Base-by-base conservation (phyloP, 2,797 vertebrate species). In the Benthosema pterotum region DNA sequence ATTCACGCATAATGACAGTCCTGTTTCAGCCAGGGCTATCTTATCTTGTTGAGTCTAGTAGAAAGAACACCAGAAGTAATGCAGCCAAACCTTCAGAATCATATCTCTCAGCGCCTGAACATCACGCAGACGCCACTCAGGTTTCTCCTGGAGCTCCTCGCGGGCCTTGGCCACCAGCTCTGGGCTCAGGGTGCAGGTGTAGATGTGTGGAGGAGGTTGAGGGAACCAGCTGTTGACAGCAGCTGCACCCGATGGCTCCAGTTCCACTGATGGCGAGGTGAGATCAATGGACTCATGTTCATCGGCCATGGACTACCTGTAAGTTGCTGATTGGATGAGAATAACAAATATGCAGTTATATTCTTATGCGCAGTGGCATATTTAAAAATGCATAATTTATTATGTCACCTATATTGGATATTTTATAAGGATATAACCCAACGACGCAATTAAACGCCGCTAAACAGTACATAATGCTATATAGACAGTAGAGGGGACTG, bases 91-190 rank as follows among this genome's bases (percentile, higher is more conserved):
- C 89, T 91, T 91, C 71, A 96, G 91, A 72, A 98, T 95, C 98
- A 99, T 99, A 67, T 99, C 98, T 38, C 98, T 92, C 5, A 99
- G 93, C 0, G 97, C 97, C 78, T 99, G 97, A 48, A 96, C 97
- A 1, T 99, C 98, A 0, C 97, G 93, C 0, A 99, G 94, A 50
- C 98, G 90, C 97, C 97, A 99, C 50, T 99, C 98, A 0, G 98
- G 97, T 67, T 99, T 98, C 87, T 99, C 98, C 80, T 99, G 97
- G 8, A 99, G 94, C 83, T 99, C 97, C 59, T 98, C 97, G 12
- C 96, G 91, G 15, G 98, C 98, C 78, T 98, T 99, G 81, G 94
- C 93, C 75, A 97, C 89, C 73, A 99, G 93, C 9, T 97, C 96
- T 0, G 95, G 93, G 2, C 93, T 96, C 72, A 99, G 87, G 0